Percentiles rank a stretch among this genome's conserved stretches.
phyloP scores from a whole-genome alignment of 1,140 invertebrate species.

The Oedothorax gibbosus region DNA sequence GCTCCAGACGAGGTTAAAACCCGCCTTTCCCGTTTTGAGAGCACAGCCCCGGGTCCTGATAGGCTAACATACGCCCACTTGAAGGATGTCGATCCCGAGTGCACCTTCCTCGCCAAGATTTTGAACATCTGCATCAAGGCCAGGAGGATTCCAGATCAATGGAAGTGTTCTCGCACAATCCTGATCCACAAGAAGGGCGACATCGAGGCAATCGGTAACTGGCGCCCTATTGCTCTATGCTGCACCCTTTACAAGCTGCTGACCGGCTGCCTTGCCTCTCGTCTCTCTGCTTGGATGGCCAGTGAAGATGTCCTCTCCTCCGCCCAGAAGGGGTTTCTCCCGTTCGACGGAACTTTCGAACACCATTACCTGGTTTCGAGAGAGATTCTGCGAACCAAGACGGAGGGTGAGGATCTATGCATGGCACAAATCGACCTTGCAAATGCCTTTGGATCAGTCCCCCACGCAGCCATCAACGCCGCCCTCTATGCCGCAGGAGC shows the following conservation, averaged over 20 bases:
- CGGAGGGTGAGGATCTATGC: not conserved
- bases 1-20: not conserved
- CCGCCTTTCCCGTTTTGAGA: not conserved
- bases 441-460: not conserved
- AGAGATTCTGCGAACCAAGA: not conserved
- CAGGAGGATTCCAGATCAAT: not conserved
- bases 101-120: not conserved
- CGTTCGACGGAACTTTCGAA: not conserved
- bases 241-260: not conserved
- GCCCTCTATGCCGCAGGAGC: not conserved
- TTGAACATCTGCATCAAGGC: not conserved
- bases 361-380: not conserved
- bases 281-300: not conserved
- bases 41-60: constrained; percentile 1
- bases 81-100: not conserved
- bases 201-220: not conserved
- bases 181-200: constrained; percentile 28
- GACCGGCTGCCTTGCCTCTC: not conserved
- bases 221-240: constrained; percentile 3
- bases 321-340: not conserved
- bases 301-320: not conserved
- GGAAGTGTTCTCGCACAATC: not conserved
- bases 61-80: constrained; percentile 2
- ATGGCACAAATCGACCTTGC: not conserved
- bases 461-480: not conserved